Base-by-base conservation (phyloP, 2,888 invertebrate genomes). In the Harmothoe impar region DNA sequence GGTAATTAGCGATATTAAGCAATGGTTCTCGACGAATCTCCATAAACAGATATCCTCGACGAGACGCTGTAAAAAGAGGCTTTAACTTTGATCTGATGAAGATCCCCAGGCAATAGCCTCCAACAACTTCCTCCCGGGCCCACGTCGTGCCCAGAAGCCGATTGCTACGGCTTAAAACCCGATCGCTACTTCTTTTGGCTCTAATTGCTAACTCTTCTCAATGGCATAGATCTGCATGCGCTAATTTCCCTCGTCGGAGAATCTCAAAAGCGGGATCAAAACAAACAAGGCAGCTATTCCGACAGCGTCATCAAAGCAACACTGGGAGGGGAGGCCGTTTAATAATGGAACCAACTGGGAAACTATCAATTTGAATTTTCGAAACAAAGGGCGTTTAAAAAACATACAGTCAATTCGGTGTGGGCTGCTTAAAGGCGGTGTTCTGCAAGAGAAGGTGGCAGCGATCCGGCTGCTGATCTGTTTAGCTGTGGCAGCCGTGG, bases 1-100 rank as follows among this genome's bases (percentile, higher is more conserved):
- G 84, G 23, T 84, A 84, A 84, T 84, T 84, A 51, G 84, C 43
- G 51, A 84, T 84, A 84, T 84, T 84, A 84, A 51, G 25, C 84
- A 35, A 51, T 51, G n/a, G 43, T 35, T 31, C 31, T 33, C 10
- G 33, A 31, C 10, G 25, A 84, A 84, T 51, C 7, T 10, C 43
- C 84, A 84, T 84, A 84, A 84, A 51, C 43, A 84, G 84, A 84
- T 81, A 81, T 84, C 43, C 23, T 15, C 43, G 51, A 1, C 29
- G 84, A 35, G 78, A 78, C 51, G 17, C 23, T 25, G 23, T 51
- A 23, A 84, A 84, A 84, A 81, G 31, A 35, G 35, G 51, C 33
- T 29, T 43, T 35, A 84, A 35, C 51, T 84, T 84, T 84, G 84
- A 84, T 84, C 84, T 84, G 84, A 51, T 29, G 84, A n/a, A 35